A percentile compares a stretch with the other conserved stretches of the same genome.
These are phyloP conservation scores for Calonectris borealis DNA, from an alignment of 2,113 vertebrate genomes.

Conservation along the genomic window DNA sequence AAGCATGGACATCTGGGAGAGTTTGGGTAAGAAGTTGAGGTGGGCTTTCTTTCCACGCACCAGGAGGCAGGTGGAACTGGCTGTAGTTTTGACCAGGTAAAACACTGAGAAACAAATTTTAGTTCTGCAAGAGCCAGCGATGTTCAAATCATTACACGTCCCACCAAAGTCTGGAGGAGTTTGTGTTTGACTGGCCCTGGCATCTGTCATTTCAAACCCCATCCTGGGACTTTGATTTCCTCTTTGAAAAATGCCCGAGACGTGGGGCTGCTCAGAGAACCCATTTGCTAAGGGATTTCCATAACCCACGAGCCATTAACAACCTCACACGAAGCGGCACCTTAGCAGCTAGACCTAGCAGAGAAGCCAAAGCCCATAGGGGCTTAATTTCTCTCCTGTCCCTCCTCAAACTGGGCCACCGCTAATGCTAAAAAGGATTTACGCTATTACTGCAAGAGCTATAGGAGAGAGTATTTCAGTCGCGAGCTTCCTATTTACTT, in stretches of 20 bases:
- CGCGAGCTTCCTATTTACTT: not conserved
- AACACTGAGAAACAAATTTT: not conserved
- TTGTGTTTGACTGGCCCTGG: not conserved
- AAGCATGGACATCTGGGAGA: not conserved
- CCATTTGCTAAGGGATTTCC: not conserved
- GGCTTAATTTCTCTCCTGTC: not conserved
- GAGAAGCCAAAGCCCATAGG: not conserved
- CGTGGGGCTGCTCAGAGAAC: not conserved
- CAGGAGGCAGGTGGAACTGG: not conserved
- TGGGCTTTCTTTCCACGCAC: not conserved
- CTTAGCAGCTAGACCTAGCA: not conserved
- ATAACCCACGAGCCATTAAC: not conserved
- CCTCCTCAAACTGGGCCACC: not conserved
- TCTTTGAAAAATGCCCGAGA: not conserved
- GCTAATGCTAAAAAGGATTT: conserved; percentile 3
- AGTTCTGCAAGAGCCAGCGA: not conserved
- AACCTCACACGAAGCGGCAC: not conserved
- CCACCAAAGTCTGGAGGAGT: not conserved
- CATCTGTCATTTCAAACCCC: not conserved
- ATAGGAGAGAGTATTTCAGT: not conserved
- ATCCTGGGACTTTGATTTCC: not conserved
- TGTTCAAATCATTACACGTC: not conserved
- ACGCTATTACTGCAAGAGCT: not conserved
- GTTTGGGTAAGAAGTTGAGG: not conserved
- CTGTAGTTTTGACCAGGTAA: not conserved